Evolutionary conservation across 2,888 invertebrate species (phyloP), one percentile per base, ranked within the genome.

Genomic region (Helicoverpa assulta): DNA sequence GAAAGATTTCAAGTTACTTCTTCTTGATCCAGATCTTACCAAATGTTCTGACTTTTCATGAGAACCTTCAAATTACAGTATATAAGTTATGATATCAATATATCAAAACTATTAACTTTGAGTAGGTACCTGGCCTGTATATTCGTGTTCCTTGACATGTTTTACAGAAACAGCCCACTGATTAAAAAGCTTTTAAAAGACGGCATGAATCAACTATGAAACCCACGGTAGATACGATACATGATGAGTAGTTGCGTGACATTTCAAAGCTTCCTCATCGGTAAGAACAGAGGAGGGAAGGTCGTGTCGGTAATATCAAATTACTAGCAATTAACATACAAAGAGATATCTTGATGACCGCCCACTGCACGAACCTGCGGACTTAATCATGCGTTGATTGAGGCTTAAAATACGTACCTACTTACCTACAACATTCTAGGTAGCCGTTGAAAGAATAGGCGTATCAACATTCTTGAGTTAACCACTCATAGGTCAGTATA

Each of bases 281-380:
- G 54, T 52, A 52, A 57, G 26, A 12, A 74, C 62, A 57, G 64
- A 73, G 56, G 66, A 47, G 62, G 54, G 60, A 73, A 75, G 83
- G 72, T 19, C 74, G 33, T 76, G 72, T 67, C 58, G 68, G 83
- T 81, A 84, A 81, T 83, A 78, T 79, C 72, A 72, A 87, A 84
- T 85, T 75, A 76, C 54, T 61, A 50, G 50, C 67, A 70, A 91
- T 91, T 91, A 87, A 79, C 90, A 91, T 91, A 91, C 92, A 91
- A 91, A 88, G 86, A 81, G 77, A 63, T 74, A 70, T 76, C 78
- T 57, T 37, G 76, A 56, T 76, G n/a, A 21, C 70, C 86, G 78
- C 82, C 89, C 58, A 80, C 86, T 0, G 2, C 86, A 86, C 85
- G 70, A 77, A 76, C 72, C 76, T 73, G 70, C 66, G 59, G 61